phyloP scores from a whole-genome alignment of 2,113 vertebrate genomes.

The Bolborhynchus lineola region DNA sequence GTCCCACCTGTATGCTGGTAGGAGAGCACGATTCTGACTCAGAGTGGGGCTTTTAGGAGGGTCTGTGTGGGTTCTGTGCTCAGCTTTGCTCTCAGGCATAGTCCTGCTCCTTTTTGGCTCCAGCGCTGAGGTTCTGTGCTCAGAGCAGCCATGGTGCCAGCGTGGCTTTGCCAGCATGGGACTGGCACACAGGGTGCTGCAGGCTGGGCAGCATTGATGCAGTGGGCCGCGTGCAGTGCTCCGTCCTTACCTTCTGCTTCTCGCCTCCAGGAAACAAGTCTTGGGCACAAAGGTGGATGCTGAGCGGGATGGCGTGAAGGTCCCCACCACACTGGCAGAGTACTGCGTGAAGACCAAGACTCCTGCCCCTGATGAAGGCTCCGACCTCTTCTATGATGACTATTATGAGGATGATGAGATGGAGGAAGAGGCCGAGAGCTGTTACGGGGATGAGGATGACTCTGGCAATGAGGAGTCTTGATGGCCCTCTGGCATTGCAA shows the following conservation, averaged over 20 bases:
- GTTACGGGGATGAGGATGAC: conserved; percentile 88
- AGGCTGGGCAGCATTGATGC: neutral
- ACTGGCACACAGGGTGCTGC: neutral
- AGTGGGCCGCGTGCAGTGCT: fast-evolving
- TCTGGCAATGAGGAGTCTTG: conserved; percentile 91
- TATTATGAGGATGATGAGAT: conserved; percentile 89
- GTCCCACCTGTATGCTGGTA: neutral
- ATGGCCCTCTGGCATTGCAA: conserved; percentile 44
- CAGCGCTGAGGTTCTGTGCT: neutral
- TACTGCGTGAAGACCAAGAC: conserved; percentile 93
- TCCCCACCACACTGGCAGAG: conserved; percentile 91
- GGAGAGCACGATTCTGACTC: neutral
- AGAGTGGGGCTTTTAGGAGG: neutral
- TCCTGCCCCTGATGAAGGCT: conserved; percentile 86
- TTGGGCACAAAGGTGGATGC: conserved; percentile 90
- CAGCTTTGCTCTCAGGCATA: neutral
- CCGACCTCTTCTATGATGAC: conserved; percentile 92
- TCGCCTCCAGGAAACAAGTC: conserved; percentile 85
- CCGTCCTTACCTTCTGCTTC: neutral
- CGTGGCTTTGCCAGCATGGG: neutral
- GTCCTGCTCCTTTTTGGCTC: neutral
- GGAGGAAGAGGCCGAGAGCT: conserved; percentile 85
- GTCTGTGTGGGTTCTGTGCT: neutral
- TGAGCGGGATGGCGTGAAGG: conserved; percentile 90
- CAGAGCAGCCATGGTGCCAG: fast-evolving